These are phyloP conservation scores for Hermaeophaga mercurialis DNA, from an alignment of 2,888 invertebrate species.

Conservation along the genomic window DNA sequence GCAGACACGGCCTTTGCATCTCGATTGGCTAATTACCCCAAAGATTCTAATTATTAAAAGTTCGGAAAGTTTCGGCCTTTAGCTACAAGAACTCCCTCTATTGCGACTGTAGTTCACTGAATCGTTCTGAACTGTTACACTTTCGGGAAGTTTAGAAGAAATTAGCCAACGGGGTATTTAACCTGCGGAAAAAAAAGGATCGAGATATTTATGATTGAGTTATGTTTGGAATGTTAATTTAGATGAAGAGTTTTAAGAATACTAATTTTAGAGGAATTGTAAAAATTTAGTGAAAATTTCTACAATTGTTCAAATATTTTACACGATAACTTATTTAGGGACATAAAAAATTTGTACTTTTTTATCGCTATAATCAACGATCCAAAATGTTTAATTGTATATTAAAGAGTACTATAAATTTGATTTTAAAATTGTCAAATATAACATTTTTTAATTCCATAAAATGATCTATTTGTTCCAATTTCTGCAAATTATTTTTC, in stretches of 20 bases:
- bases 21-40: slow-evolving; percentile 28
- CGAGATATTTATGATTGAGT: slow-evolving; percentile 9
- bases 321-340: no score
- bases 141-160: slow-evolving; percentile 7
- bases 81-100: slow-evolving; percentile 8
- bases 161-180: slow-evolving; percentile 12
- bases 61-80: slow-evolving; percentile 14
- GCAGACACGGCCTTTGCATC: slow-evolving; percentile 10
- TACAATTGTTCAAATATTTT: no score
- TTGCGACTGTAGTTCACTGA: slow-evolving; percentile 8
- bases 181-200: slow-evolving; percentile 5
- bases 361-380: no score
- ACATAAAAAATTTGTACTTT: no score
- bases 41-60: slow-evolving; percentile 30
- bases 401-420: no score
- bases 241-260: neutral
- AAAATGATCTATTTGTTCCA: no score
- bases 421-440: no score
- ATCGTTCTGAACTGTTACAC: slow-evolving; percentile 16
- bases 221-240: slow-evolving; percentile 1
- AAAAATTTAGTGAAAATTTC: no score
- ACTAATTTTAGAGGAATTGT: no score
- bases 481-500: no score
- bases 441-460: no score
- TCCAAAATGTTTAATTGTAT: no score